Percentiles rank a stretch among this genome's conserved stretches.
Evolutionary conservation across 2,797 vertebrate genomes (phyloP).

Genomic region (Sorex maritimensis): DNA sequence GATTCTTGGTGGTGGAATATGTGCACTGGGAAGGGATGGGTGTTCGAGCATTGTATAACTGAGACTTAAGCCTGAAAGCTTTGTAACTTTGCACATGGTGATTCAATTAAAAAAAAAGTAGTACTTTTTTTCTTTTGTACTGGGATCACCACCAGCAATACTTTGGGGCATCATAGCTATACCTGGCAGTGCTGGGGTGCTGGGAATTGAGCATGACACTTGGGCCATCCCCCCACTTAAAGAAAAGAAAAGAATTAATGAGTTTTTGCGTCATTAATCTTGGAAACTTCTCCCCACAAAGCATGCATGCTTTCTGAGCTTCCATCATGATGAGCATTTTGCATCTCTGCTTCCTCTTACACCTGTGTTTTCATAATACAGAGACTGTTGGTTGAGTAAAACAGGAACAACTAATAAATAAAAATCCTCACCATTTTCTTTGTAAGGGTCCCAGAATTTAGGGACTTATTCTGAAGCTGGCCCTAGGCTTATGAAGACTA

Average conservation of each 20-base stretch:
- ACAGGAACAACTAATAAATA: conserved; percentile 75
- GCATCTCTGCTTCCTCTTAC: conserved; percentile 48
- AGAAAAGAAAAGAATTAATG: too few species aligned
- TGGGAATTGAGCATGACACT: too few species aligned
- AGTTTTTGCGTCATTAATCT: too few species aligned
- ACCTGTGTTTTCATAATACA: conserved; percentile 49
- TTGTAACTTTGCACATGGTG: too few species aligned
- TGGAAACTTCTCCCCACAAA: conserved; percentile 61
- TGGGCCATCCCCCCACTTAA: too few species aligned
- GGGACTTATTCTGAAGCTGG: neutral
- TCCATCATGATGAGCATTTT: neutral
- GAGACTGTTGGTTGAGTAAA: conserved; percentile 45
- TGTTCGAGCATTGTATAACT: too few species aligned
- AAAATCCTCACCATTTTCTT: conserved; percentile 55
- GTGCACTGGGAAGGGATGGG: too few species aligned
- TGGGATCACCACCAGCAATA: too few species aligned
- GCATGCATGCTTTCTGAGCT: conserved; percentile 49
- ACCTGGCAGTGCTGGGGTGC: too few species aligned
- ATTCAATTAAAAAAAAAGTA: neutral
- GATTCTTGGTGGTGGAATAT: too few species aligned
- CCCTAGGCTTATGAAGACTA: neutral
- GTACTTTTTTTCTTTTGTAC: neutral
- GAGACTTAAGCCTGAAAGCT: too few species aligned
- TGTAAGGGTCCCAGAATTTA: conserved; percentile 10
- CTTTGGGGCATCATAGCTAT: too few species aligned